phyloP scores from a whole-genome alignment of 1,140 invertebrate genomes.

The Brachionus manjavacas region DNA sequence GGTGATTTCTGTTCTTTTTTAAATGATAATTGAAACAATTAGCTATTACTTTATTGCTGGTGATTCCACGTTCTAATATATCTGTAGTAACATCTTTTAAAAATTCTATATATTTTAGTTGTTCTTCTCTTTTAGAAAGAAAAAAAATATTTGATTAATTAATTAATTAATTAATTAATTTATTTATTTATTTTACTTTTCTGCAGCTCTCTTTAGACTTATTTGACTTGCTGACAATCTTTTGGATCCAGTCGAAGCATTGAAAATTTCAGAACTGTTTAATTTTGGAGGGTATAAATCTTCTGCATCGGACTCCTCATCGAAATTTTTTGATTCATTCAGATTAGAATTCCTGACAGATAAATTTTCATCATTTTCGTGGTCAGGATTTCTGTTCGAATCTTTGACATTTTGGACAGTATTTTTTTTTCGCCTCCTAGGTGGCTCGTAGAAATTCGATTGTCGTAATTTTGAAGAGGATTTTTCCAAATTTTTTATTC shows the following conservation, averaged over 20 bases:
- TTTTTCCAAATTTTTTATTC: conserved; percentile 3
- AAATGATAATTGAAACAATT: conserved; percentile 30
- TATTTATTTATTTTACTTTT: conserved; percentile 9
- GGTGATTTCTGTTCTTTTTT: conserved; percentile 2
- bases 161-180: background rate
- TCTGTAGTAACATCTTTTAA: conserved; percentile 35
- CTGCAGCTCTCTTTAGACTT: background rate
- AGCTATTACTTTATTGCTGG: conserved; percentile 29
- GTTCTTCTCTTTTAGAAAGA: background rate
- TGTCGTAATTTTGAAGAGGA: background rate
- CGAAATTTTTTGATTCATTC: background rate
- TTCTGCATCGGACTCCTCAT: background rate
- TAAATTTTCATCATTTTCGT: background rate
- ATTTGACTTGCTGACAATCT: background rate
- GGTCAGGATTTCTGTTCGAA: background rate
- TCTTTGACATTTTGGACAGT: background rate
- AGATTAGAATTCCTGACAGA: background rate
- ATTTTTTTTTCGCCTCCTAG: background rate
- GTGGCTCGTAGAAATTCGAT: background rate
- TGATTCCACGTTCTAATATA: background rate
- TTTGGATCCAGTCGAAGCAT: background rate
- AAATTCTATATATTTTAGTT: conserved; percentile 30
- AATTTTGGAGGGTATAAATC: background rate
- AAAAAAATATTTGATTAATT: background rate
- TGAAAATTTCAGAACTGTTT: background rate